These are phyloP conservation scores for Tetrao urogallus DNA, from an alignment of 2,113 vertebrate genomes.

Conservation along the genomic window DNA sequence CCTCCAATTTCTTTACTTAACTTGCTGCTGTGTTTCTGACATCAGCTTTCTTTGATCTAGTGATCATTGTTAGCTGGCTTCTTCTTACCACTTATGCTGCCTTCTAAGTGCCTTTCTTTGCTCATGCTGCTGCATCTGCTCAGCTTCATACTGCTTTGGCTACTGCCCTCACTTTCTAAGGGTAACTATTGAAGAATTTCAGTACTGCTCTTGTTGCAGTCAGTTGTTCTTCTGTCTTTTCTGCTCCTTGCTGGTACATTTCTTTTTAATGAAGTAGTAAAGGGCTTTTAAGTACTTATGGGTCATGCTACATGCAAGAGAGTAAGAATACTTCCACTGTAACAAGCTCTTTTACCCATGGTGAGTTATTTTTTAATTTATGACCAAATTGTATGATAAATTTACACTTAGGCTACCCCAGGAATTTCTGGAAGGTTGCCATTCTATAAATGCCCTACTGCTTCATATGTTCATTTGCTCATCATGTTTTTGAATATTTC, in stretches of 20 bases:
- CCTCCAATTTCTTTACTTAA: neutral
- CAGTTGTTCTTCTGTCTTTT: neutral
- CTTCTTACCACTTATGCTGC: neutral
- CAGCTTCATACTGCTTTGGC: neutral
- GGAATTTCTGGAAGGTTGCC: neutral
- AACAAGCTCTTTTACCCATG: neutral
- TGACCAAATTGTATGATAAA: neutral
- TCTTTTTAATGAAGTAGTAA: neutral
- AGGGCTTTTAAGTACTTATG: neutral
- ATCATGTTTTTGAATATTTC: neutral
- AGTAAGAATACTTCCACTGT: neutral
- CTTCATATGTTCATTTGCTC: constrained; percentile 4
- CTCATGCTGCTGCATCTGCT: rapidly evolving
- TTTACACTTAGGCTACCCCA: neutral
- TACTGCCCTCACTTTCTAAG: neutral
- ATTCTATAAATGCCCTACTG: neutral
- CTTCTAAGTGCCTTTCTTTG: neutral
- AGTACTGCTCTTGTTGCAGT: neutral
- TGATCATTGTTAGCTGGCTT: neutral
- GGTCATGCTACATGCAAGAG: neutral
- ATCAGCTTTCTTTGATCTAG: neutral
- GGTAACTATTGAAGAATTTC: neutral
- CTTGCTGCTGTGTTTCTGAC: neutral
- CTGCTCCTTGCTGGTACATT: neutral
- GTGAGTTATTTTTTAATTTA: neutral